Evolutionary conservation across 2,113 vertebrate genomes (phyloP).

Genomic region (Salvelinus namaycush): DNA sequence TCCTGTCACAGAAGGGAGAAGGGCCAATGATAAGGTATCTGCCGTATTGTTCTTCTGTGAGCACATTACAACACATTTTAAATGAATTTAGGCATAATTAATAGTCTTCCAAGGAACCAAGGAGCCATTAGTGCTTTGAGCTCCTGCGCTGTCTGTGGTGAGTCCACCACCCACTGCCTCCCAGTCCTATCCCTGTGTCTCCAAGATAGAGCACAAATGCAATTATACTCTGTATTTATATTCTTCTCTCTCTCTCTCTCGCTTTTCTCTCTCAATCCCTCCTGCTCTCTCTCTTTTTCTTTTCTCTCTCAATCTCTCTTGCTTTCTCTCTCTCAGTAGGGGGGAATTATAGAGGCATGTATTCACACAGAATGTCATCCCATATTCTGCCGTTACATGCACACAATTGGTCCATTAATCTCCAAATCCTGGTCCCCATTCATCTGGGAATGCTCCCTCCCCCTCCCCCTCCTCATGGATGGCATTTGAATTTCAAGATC

Average conservation of each 20-base stretch:
- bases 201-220: slow-evolving; percentile 39
- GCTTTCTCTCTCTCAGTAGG: slow-evolving; percentile 16
- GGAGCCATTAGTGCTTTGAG: slow-evolving; percentile 37
- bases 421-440: slow-evolving; percentile 11
- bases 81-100: slow-evolving; percentile 57
- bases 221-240: slow-evolving; percentile 48
- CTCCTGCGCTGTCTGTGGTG: slow-evolving; percentile 20
- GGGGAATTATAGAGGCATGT: slow-evolving; percentile 11
- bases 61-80: slow-evolving; percentile 40
- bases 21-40: slow-evolving; percentile 19
- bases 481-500: slow-evolving; percentile 24
- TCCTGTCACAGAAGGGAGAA: slow-evolving; percentile 16
- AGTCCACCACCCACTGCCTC: slow-evolving; percentile 47
- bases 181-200: slow-evolving; percentile 25
- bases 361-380: slow-evolving; percentile 53
- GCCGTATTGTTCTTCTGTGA: slow-evolving; percentile 27
- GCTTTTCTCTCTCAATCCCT: background rate
- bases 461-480: slow-evolving; percentile 17
- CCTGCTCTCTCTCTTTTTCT: background rate
- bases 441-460: slow-evolving; percentile 18
- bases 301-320: background rate
- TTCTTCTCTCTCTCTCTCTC: slow-evolving; percentile 5
- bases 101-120: slow-evolving; percentile 35
- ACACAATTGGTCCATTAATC: slow-evolving; percentile 53
- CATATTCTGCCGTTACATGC: slow-evolving; percentile 36